These are phyloP conservation scores for Andrena haemorrhoa DNA, from an alignment of 2,888 invertebrate species.

Conservation along the genomic window DNA sequence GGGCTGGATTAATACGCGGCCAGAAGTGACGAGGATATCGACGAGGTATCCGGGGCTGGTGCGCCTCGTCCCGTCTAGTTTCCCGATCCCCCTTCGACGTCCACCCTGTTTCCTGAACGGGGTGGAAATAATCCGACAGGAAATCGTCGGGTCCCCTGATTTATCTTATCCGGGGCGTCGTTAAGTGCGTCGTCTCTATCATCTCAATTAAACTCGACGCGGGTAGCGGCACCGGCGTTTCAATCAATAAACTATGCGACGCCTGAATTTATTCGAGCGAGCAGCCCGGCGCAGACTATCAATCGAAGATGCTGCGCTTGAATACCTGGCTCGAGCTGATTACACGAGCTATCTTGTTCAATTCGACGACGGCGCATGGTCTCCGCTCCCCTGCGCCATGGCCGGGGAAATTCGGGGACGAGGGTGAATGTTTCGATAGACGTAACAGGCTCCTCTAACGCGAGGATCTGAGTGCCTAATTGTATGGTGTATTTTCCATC, in stretches of 20 bases:
- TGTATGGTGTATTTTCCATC: too few relatives aligned
- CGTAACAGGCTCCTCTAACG: too few relatives aligned
- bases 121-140: conserved; percentile 30
- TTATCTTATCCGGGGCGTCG: conserved; percentile 24
- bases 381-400: too few relatives aligned
- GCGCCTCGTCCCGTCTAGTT: neutral
- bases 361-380: neutral
- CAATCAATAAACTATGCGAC: conserved; percentile 40
- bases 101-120: neutral
- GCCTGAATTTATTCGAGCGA: conserved; percentile 20
- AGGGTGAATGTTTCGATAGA: too few relatives aligned
- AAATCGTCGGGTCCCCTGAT: conserved; percentile 24
- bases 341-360: conserved; percentile 1
- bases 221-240: conserved; percentile 27
- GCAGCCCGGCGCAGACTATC: neutral
- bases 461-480: too few relatives aligned
- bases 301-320: conserved; percentile 15
- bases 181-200: conserved; percentile 30
- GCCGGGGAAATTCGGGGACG: too few relatives aligned
- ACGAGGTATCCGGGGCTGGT: neutral
- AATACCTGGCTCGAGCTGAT: neutral
- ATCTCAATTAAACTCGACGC: conserved; percentile 49
- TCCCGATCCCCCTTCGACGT: neutral
- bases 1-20: neutral
- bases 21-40: neutral